phyloP scores from a whole-genome alignment of 1,140 invertebrate genomes.

The Wasmannia auropunctata region DNA sequence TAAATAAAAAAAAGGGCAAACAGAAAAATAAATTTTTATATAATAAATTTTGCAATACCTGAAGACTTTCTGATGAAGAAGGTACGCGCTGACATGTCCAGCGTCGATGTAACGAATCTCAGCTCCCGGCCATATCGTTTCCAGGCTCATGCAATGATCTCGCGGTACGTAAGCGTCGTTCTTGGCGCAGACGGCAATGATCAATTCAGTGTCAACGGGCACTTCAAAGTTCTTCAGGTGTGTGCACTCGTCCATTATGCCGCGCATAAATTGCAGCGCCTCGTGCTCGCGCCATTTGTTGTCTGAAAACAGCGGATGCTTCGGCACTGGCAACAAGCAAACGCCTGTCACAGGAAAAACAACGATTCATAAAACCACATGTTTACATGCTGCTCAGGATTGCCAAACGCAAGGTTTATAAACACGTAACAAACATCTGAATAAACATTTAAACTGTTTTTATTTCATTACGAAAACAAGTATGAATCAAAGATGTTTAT shows the following conservation, averaged over 20 bases:
- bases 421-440: not conserved
- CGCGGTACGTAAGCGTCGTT: conserved; percentile 97
- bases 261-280: conserved; percentile 97
- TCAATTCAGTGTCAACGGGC: conserved; percentile 93
- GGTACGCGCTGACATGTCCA: conserved; percentile 96
- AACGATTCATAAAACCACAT: conserved; percentile 37
- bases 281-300: conserved; percentile 87
- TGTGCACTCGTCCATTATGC: conserved; percentile 99
- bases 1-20: not conserved
- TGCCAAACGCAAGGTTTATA: not conserved
- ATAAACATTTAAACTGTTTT: not conserved
- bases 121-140: conserved; percentile 96
- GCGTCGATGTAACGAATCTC: conserved; percentile 94
- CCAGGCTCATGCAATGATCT: conserved; percentile 91
- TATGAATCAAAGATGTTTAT: too few relatives aligned
- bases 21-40: not conserved
- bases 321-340: conserved; percentile 79
- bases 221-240: conserved; percentile 96
- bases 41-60: conserved; percentile 86
- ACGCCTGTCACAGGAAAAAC: conserved; percentile 71
- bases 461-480: not conserved
- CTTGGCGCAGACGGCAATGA: conserved; percentile 94
- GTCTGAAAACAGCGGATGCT: conserved; percentile 77
- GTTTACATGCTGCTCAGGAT: conserved; percentile 21
- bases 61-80: conserved; percentile 94